These are phyloP conservation scores for Sinonovacula constricta DNA, from an alignment of 1,140 invertebrate genomes.

Conservation along the genomic window DNA sequence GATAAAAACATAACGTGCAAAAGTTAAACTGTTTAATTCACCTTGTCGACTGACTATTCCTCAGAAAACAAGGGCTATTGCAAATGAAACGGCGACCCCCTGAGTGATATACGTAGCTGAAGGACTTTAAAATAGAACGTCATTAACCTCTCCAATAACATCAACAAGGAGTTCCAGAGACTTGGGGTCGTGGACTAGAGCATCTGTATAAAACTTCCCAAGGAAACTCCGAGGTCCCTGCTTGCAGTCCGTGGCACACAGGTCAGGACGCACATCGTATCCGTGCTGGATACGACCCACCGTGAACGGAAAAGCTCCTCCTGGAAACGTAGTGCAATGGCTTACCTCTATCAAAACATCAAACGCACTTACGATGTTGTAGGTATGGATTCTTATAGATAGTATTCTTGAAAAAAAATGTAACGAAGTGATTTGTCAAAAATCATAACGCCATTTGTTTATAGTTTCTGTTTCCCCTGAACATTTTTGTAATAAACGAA, in stretches of 20 bases:
- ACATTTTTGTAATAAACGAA: no score
- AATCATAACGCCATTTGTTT: no score
- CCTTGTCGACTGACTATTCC: not conserved
- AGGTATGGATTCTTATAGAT: no score
- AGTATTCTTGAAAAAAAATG: no score
- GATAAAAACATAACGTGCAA: no score
- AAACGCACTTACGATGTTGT: no score
- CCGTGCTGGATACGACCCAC: conserved; percentile 81
- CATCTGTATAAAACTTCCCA: conserved; percentile 81
- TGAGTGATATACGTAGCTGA: not conserved
- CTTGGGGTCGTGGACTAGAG: conserved; percentile 81
- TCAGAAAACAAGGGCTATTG: not conserved
- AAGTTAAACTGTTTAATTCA: no score
- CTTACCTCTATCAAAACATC: no score
- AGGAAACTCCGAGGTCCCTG: conserved; percentile 79
- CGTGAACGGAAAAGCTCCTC: conserved; percentile 83
- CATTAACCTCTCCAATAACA: conserved; percentile 80
- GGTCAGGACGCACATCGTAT: conserved; percentile 81
- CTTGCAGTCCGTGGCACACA: conserved; percentile 81
- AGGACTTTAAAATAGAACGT: not conserved
- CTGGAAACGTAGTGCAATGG: no score
- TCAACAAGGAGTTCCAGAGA: conserved; percentile 80
- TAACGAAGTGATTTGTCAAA: no score
- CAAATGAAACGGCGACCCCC: not conserved
- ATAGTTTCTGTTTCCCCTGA: no score